A percentile compares a stretch with the other conserved stretches of the same genome.
These are phyloP conservation scores for Oikopleura vanhoeffeni DNA, from an alignment of 23 tunicate genomes.

Conservation along the genomic window DNA sequence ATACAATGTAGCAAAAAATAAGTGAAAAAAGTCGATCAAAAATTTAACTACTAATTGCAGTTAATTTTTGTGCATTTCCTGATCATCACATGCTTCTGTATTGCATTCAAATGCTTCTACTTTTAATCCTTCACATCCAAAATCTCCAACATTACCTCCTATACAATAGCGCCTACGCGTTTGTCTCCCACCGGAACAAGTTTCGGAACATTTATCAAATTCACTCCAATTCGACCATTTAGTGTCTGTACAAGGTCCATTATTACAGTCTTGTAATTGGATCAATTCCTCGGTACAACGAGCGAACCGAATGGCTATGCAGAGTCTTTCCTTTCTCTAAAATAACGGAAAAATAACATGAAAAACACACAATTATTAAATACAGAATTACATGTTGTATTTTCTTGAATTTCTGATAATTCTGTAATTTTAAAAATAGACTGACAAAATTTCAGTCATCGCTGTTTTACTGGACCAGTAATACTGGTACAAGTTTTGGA, in stretches of 20 bases:
- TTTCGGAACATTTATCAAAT: neutral
- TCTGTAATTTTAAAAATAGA: too few relatives aligned
- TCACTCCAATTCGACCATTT: slow-evolving; percentile 1
- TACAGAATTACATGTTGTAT: too few relatives aligned
- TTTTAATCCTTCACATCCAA: neutral
- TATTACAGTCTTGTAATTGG: neutral
- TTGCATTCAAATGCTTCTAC: neutral
- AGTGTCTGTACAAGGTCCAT: neutral
- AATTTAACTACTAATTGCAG: too few relatives aligned
- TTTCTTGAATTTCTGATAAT: too few relatives aligned
- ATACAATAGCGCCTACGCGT: neutral
- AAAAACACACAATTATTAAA: too few relatives aligned
- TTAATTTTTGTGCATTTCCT: too few relatives aligned
- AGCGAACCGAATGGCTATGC: neutral
- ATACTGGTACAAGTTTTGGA: too few relatives aligned
- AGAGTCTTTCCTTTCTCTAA: neutral
- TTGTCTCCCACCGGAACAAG: neutral
- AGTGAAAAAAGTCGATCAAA: too few relatives aligned
- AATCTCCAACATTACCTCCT: neutral
- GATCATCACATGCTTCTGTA: neutral
- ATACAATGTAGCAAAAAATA: too few relatives aligned
- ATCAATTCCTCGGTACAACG: neutral
- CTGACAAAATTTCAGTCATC: too few relatives aligned
- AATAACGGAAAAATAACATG: too few relatives aligned
- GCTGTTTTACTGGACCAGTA: too few relatives aligned